These are phyloP conservation scores for Meandrina meandrites DNA, from an alignment of 92 coral and sea anemone species.

Conservation along the genomic window DNA sequence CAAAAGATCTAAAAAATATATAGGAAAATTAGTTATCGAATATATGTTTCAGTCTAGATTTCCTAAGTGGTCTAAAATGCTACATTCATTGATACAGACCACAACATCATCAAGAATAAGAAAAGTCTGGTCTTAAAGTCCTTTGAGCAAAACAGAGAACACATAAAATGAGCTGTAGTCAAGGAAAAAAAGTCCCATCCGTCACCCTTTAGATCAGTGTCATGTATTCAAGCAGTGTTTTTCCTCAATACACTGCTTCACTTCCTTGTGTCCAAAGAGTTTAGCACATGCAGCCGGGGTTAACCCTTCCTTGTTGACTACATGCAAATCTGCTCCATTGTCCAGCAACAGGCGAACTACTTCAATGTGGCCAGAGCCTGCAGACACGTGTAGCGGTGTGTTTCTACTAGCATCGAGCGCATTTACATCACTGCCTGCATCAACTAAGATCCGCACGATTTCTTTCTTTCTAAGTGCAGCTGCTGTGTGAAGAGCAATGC, in stretches of 20 bases:
- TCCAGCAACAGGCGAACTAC: slow-evolving; percentile 15
- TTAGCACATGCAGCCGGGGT: slow-evolving; percentile 14
- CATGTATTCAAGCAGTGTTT: not conserved
- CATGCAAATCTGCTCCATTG: not conserved
- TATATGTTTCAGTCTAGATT: no score
- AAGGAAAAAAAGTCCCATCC: no score
- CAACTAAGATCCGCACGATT: slow-evolving; percentile 1
- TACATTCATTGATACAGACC: not conserved
- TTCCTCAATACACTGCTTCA: slow-evolving; percentile 2
- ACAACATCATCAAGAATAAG: no score
- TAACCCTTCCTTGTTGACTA: slow-evolving; percentile 7
- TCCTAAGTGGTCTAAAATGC: not conserved
- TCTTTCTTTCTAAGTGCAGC: slow-evolving; percentile 11
- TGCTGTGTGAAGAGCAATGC: not conserved
- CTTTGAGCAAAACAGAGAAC: no score
- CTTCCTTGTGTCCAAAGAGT: slow-evolving; percentile 6
- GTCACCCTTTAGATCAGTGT: no score
- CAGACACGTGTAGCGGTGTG: slow-evolving; percentile 2
- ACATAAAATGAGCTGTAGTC: no score
- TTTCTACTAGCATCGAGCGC: not conserved
- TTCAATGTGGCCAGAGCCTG: slow-evolving; percentile 10
- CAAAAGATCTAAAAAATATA: no score
- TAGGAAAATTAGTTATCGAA: no score
- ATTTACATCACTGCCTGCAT: not conserved
- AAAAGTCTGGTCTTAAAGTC: not conserved